Conservation (phyloP, 2,888 invertebrate genomes). For the Amphipoea lucens region DNA sequence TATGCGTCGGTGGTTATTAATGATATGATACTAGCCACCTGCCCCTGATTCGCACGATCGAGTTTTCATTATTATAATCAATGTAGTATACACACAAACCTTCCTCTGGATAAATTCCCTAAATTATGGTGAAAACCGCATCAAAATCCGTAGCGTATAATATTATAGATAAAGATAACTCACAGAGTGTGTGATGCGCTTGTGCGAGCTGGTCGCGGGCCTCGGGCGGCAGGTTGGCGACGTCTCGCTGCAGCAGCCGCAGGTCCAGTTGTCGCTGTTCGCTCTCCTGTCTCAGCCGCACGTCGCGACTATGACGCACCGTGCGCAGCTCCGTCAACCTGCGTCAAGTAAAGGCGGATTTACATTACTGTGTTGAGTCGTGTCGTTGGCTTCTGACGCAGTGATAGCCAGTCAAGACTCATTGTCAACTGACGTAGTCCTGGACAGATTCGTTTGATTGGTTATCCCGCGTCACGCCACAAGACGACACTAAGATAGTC, state of each 20-base stretch:
- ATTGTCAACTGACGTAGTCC: neutral
- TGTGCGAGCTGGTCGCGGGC: slow-evolving; percentile 93
- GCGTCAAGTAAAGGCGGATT: neutral
- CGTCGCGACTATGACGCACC: slow-evolving; percentile 94
- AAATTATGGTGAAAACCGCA: neutral
- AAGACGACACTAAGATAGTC: neutral
- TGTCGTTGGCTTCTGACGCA: neutral
- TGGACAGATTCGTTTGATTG: neutral
- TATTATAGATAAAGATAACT: slow-evolving; percentile 75
- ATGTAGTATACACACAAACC: no score
- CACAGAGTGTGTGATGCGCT: slow-evolving; percentile 94
- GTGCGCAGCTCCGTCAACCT: slow-evolving; percentile 93
- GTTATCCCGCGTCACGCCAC: neutral
- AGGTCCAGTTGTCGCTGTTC: slow-evolving; percentile 94
- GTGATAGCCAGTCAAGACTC: neutral
- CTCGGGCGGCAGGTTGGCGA: slow-evolving; percentile 93
- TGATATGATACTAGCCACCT: neutral
- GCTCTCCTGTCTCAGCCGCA: slow-evolving; percentile 93
- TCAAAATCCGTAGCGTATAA: neutral
- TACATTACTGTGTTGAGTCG: neutral
- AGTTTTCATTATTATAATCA: no score
- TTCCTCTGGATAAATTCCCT: neutral
- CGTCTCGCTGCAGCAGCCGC: slow-evolving; percentile 93
- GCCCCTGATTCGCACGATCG: neutral
- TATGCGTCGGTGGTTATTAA: no score